These are phyloP conservation scores for Aythya baeri DNA, from an alignment of 2,113 vertebrate species.

Conservation along the genomic window DNA sequence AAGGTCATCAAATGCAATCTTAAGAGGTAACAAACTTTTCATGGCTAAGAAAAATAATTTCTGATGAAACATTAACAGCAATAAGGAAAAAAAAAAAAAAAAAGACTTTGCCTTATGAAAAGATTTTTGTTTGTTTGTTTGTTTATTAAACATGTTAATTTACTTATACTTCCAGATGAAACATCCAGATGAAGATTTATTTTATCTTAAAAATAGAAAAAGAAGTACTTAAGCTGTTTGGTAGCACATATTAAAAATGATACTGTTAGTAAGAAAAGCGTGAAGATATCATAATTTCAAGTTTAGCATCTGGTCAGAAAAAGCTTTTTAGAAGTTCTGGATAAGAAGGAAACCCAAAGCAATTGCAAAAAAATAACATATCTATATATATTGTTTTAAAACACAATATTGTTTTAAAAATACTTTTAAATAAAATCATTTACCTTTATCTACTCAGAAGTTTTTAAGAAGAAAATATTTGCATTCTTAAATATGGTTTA, in stretches of 20 bases:
- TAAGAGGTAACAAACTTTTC: constrained; percentile 58
- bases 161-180: constrained; percentile 57
- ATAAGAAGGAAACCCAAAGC: not conserved
- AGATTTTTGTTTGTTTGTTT: constrained; percentile 27
- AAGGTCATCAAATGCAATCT: not conserved
- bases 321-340: constrained; percentile 1
- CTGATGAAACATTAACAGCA: constrained; percentile 57
- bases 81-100: constrained; percentile 20
- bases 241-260: constrained; percentile 51
- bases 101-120: constrained; percentile 59
- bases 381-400: too few relatives aligned
- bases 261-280: constrained; percentile 36
- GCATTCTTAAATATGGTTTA: not conserved
- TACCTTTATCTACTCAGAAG: not conserved
- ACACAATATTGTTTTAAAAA: too few relatives aligned
- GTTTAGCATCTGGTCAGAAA: constrained; percentile 49
- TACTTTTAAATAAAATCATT: not conserved
- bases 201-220: constrained; percentile 56
- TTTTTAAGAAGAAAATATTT: not conserved
- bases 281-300: constrained; percentile 65
- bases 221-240: constrained; percentile 49
- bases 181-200: not conserved
- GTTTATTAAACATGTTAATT: constrained; percentile 43
- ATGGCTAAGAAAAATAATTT: constrained; percentile 58
- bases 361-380: too few relatives aligned